Evolutionary conservation across 2,113 vertebrate species (phyloP).

Genomic region (Theristicus caerulescens): DNA sequence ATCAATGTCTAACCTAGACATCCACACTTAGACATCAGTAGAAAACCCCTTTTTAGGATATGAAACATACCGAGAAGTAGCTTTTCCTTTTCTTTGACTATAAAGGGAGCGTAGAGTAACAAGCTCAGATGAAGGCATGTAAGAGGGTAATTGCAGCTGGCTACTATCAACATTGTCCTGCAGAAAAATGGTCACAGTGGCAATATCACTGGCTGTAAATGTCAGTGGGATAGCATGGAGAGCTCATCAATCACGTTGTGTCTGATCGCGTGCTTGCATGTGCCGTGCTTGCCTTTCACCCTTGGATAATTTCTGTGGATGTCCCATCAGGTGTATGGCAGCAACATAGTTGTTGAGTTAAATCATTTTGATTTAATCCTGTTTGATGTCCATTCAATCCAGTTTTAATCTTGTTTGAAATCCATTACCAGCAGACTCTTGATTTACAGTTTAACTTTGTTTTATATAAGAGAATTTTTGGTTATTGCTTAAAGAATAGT

Average conservation of each 20-base stretch:
- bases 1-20: not conserved
- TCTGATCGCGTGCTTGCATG: fast-evolving
- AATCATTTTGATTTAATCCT: not conserved
- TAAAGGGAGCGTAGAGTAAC: not conserved
- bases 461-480: not conserved
- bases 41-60: not conserved
- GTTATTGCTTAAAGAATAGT: not conserved
- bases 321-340: not conserved
- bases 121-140: not conserved
- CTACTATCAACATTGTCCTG: not conserved
- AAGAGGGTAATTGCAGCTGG: not conserved
- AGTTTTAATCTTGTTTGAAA: not conserved
- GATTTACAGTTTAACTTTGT: not conserved
- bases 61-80: not conserved
- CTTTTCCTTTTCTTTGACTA: not conserved
- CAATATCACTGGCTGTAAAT: not conserved
- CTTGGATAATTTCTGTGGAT: not conserved
- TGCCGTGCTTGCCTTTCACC: not conserved
- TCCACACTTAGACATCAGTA: not conserved
- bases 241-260: not conserved
- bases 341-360: not conserved
- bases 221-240: not conserved
- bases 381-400: not conserved
- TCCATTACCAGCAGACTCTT: not conserved
- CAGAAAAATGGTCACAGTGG: not conserved